phyloP scores from a whole-genome alignment of 1,140 invertebrate species.

The Scaptomyza montana region DNA sequence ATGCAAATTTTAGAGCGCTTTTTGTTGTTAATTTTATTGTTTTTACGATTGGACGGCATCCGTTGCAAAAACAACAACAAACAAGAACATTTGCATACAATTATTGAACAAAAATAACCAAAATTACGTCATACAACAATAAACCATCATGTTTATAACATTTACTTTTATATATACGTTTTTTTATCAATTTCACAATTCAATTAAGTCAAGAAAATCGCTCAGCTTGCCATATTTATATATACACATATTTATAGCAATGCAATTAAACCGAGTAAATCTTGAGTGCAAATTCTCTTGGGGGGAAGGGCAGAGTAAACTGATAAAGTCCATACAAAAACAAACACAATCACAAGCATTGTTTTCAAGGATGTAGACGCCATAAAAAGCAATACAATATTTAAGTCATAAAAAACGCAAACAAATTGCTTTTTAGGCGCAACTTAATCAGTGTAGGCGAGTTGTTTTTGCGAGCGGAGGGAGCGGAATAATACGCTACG shows the following conservation, averaged over 20 bases:
- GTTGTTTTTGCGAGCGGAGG: background rate
- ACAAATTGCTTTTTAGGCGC: constrained; percentile 71
- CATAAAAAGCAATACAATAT: constrained; percentile 73
- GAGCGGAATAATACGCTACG: background rate
- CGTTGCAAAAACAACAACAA: constrained; percentile 39
- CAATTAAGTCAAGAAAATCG: constrained; percentile 10
- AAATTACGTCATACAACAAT: constrained; percentile 24
- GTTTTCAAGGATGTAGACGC: constrained; percentile 60
- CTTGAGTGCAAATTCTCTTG: background rate
- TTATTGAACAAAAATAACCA: constrained; percentile 39
- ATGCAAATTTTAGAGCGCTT: constrained; percentile 62
- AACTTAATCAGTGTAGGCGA: constrained; percentile 46
- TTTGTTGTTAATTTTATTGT: constrained; percentile 63
- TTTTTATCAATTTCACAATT: constrained; percentile 30
- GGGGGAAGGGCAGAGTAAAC: constrained; percentile 7
- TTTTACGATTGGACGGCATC: constrained; percentile 50
- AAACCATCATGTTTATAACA: background rate
- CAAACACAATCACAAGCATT: constrained; percentile 20
- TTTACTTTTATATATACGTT: background rate
- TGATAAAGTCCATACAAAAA: constrained; percentile 19
- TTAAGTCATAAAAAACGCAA: constrained; percentile 69
- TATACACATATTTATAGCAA: constrained; percentile 4
- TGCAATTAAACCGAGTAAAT: constrained; percentile 20
- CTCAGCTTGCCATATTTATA: constrained; percentile 5
- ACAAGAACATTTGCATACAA: constrained; percentile 40